Base-by-base conservation (phyloP, 2,797 vertebrate species). In the Selene dorsalis region DNA sequence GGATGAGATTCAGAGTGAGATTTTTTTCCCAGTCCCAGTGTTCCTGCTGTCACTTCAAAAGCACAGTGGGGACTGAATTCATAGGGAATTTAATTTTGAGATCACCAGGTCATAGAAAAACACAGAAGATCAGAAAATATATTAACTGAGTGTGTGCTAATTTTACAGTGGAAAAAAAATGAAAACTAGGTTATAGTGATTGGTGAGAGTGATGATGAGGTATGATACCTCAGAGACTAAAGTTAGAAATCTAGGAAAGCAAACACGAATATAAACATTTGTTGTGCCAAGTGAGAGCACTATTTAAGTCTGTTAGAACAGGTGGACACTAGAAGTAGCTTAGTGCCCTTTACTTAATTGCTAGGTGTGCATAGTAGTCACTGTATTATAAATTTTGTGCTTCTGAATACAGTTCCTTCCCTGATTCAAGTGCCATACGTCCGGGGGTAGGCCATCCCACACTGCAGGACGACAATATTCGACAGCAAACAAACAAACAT, bases 251-350 rank as follows among this genome's bases (percentile, higher is more conserved):
- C 11, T 66, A 67, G 30, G 56, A 79, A 35, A 24, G 61, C 35
- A 61, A 81, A 73, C 56, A 35, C n/a, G 39, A 66, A 65, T 77
- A 69, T 74, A 66, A 83, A 73, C 2, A 39, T 73, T 39, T 75
- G 22, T 73, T 65, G 3, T 32, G 47, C 17, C 22, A 53, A 59
- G 79, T n/a, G 24, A 53, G 48, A 62, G 28, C 22, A 45, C 61
- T 80, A 82, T 85, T 84, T 62, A 61, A 47, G 67, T 60, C 60
- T 47, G 24, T 70, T 52, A 18, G 61, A 75, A 65, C 55, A 73
- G 79, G 67, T 75, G 79, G 67, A 60, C 38, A 18, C 43, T 3
- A 22, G n/a, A 57, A 12, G 11, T 47, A 73, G 24, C 56, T 18
- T 1, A 26, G 26, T 16, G 12, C 48, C 45, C 38, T 14, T 38